Conservation (phyloP, 2,888 invertebrate species). For the Cremastinae sp. region DNA sequence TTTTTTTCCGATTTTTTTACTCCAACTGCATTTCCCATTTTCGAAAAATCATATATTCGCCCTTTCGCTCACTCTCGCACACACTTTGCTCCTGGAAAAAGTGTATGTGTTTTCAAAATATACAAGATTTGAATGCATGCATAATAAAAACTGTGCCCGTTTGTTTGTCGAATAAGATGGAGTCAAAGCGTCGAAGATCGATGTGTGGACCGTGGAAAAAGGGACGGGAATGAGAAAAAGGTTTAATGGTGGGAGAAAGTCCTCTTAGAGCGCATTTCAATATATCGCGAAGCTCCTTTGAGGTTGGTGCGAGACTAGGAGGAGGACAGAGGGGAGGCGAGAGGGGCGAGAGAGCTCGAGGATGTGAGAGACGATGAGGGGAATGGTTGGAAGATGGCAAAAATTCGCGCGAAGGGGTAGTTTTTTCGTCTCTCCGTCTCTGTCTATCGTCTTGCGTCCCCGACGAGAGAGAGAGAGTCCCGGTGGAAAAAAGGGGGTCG, state of each 20-base stretch:
- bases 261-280: constrained; percentile 79
- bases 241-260: constrained; percentile 64
- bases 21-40: too few species aligned
- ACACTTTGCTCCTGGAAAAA: too few species aligned
- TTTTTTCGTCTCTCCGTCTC: constrained; percentile 47
- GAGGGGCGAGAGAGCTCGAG: constrained; percentile 17
- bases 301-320: constrained; percentile 68
- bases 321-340: constrained; percentile 22
- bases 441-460: constrained; percentile 58
- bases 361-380: constrained; percentile 15
- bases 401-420: constrained; percentile 48
- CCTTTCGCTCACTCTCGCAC: too few species aligned
- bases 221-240: constrained; percentile 27
- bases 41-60: too few species aligned
- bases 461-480: constrained; percentile 51
- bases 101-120: too few species aligned
- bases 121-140: too few species aligned
- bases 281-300: constrained; percentile 78
- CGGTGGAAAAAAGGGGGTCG: constrained; percentile 60
- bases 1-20: too few species aligned
- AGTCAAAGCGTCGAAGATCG: constrained; percentile 12
- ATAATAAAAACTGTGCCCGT: neutral
- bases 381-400: constrained; percentile 34
- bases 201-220: constrained; percentile 44
- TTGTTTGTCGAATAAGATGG: neutral